Base-by-base conservation (phyloP, 1,140 invertebrate genomes). In the Anadara kagoshimensis region DNA sequence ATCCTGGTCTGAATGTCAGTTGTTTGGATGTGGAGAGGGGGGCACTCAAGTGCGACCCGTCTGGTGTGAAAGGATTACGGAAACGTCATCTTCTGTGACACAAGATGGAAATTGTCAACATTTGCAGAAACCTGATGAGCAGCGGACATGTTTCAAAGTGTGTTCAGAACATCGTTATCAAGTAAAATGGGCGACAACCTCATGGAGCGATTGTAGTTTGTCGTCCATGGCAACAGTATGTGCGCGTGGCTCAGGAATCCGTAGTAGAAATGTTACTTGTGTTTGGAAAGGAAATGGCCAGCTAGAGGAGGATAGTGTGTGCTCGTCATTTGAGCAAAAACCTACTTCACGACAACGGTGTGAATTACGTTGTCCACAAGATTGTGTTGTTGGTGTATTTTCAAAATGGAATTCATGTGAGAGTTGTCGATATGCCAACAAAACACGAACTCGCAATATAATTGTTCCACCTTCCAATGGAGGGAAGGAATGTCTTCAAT, bases 331-430 rank as follows among this genome's bases (percentile, higher is more conserved):
- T 53, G 68, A 73, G 59, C 44, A 63, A 22, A 83, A 80, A 61
- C 84, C 84, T 18, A 64, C 75, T 5, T 63, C 73, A 11, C 44
- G 76, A 36, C 51, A 81, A 69, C 29, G 54, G 1, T 86, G 85
- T 76, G 74, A 79, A 18, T 59, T 85, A 26, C 75, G 76, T 61
- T 87, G 87, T 75, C 77, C 82, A n/a, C 79, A 82, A 54, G 68
- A 86, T 77, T 93, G 92, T 84, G 91, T 93, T 4, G 89, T 93
- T 56, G 91, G 91, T 70, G 78, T 90, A 36, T 93, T 92, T 91
- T 91, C 91, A 7, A 90, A 92, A 45, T 93, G 92, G 92, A 91
- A 44, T 57, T 67, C 44, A 62, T 80, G 78, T 78, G 78, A 80
- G 73, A 75, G 61, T 36, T 80, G 78, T 68, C 12, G 63, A 51